Evolutionary conservation across 2,888 invertebrate species (phyloP).

Genomic region (Cerastoderma edule): DNA sequence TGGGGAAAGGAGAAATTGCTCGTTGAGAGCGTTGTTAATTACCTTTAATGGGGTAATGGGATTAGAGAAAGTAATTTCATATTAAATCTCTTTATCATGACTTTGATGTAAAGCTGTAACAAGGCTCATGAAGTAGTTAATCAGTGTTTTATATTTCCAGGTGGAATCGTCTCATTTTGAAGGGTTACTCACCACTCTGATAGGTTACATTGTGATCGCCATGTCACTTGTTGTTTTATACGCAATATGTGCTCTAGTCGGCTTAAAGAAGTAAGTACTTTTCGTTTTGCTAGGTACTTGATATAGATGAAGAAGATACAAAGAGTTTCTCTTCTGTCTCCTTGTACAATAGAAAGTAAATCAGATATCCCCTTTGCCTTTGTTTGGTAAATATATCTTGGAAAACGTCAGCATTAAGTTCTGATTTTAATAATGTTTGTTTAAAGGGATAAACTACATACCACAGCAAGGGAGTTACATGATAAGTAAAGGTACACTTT

Average conservation of each 20-base stretch:
- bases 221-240: slow-evolving; percentile 92
- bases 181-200: slow-evolving; percentile 94
- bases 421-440: too few relatives aligned
- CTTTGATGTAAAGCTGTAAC: not conserved
- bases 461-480: too few relatives aligned
- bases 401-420: too few relatives aligned
- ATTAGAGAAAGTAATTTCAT: not conserved
- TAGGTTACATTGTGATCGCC: slow-evolving; percentile 97
- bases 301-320: too few relatives aligned
- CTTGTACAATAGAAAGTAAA: too few relatives aligned
- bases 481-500: too few relatives aligned
- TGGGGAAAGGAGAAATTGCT: not conserved
- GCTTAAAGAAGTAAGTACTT: slow-evolving; percentile 89
- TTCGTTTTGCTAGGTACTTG: too few relatives aligned
- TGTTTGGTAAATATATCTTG: too few relatives aligned
- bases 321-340: too few relatives aligned
- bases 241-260: slow-evolving; percentile 91
- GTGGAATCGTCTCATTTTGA: slow-evolving; percentile 94
- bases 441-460: too few relatives aligned
- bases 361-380: too few relatives aligned
- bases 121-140: slow-evolving; percentile 83
- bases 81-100: not conserved
- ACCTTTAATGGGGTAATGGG: not conserved
- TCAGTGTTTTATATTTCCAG: slow-evolving; percentile 78
- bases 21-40: too few relatives aligned